These are phyloP conservation scores for Rotaria macrura DNA, from an alignment of 2,888 invertebrate genomes.

Conservation along the genomic window DNA sequence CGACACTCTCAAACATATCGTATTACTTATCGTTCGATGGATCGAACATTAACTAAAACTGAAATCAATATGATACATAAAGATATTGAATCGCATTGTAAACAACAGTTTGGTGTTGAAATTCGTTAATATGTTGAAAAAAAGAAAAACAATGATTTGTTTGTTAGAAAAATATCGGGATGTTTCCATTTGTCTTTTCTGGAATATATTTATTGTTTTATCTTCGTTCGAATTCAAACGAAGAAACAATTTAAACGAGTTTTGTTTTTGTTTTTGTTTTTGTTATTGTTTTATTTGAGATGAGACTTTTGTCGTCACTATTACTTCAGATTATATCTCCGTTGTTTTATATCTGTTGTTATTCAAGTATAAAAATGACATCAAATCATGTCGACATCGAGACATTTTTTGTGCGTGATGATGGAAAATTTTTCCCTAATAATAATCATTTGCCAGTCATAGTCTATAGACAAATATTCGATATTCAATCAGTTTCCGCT, in stretches of 20 bases:
- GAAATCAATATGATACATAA: conserved; percentile 77
- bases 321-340: not conserved
- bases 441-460: not conserved
- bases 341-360: not conserved
- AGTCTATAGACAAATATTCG: not conserved
- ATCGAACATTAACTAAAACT: conserved; percentile 69
- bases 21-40: conserved; percentile 82
- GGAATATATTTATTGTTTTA: too few species aligned
- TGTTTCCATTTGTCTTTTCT: too few species aligned
- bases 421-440: not conserved
- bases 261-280: not conserved
- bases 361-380: not conserved
- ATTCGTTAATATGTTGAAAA: conserved; percentile 39
- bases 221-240: too few species aligned
- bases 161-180: too few species aligned
- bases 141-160: too few species aligned
- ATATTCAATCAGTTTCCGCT: not conserved
- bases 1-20: conserved; percentile 74
- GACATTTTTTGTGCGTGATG: not conserved
- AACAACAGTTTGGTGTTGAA: conserved; percentile 52
- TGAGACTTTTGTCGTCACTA: not conserved
- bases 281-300: not conserved
- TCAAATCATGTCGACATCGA: not conserved
- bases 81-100: conserved; percentile 59
- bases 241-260: not conserved